Conservation (phyloP, 2,888 invertebrate species). For the Hydrotaea cyrtoneurina region DNA sequence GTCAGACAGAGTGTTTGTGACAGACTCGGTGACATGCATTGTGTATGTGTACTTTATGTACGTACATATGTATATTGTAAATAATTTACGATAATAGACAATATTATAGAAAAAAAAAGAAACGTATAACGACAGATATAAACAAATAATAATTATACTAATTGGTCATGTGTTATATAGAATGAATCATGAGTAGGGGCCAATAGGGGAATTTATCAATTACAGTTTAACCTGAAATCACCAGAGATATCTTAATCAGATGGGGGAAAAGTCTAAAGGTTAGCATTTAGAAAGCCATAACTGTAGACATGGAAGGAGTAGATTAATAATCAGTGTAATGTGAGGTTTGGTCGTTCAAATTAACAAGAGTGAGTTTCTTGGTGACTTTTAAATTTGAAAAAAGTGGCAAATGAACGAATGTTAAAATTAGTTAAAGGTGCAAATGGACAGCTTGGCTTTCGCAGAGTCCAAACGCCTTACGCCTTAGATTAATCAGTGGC, state of each 20-base stretch:
- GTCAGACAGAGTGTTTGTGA: constrained; percentile 3
- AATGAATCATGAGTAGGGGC: not conserved
- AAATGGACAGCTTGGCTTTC: too few relatives aligned
- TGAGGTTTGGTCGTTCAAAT: too few relatives aligned
- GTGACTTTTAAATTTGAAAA: too few relatives aligned
- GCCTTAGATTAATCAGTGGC: too few relatives aligned
- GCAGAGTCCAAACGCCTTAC: too few relatives aligned
- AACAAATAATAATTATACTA: constrained; percentile 7
- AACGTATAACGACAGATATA: not conserved
- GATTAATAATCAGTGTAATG: too few relatives aligned
- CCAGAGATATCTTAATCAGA: not conserved
- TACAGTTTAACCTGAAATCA: not conserved
- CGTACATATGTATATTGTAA: too few relatives aligned
- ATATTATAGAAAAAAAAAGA: not conserved
- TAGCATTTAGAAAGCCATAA: not conserved
- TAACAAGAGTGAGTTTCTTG: too few relatives aligned
- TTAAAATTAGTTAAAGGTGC: too few relatives aligned
- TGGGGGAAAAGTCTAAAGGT: not conserved
- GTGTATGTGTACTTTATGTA: not conserved
- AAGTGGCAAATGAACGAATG: too few relatives aligned
- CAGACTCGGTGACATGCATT: not conserved
- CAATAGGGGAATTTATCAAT: not conserved
- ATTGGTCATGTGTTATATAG: not conserved
- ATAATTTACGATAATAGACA: not conserved
- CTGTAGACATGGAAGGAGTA: too few relatives aligned